Percentiles rank a stretch among this genome's conserved stretches.
Conservation (phyloP, 2,888 invertebrate species). For the Tenthredo amoena region DNA sequence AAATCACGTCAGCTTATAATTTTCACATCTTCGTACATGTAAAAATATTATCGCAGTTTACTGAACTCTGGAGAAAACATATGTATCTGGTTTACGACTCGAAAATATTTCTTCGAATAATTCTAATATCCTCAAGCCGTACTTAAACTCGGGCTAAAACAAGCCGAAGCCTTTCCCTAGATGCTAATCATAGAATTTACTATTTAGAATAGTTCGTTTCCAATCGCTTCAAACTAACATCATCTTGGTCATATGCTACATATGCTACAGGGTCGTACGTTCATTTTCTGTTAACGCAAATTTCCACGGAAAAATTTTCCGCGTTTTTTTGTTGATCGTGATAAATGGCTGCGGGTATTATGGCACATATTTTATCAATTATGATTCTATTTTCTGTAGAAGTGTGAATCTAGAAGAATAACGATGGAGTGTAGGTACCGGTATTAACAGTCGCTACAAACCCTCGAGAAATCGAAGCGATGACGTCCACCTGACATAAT, state of each 20-base stretch:
- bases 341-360: not conserved
- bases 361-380: not conserved
- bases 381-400: not conserved
- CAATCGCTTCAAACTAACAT: constrained; percentile 25
- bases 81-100: not conserved
- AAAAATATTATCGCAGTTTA: not conserved
- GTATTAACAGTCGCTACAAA: not conserved
- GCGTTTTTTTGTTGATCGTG: not conserved
- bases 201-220: not conserved
- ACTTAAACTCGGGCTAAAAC: not conserved
- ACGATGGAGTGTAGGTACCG: not conserved
- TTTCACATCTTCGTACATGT: not conserved
- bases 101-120: not conserved
- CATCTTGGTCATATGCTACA: not conserved
- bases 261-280: not conserved
- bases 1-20: not conserved
- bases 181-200: constrained; percentile 14
- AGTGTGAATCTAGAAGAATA: not conserved
- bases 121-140: not conserved
- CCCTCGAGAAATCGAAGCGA: constrained; percentile 18
- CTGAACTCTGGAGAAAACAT: not conserved
- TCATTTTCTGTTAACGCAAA: not conserved
- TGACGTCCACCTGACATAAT: constrained; percentile 41
- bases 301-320: not conserved
- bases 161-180: not conserved